Conservation (phyloP, 2,888 invertebrate species). For the Phyllotreta striolata region DNA sequence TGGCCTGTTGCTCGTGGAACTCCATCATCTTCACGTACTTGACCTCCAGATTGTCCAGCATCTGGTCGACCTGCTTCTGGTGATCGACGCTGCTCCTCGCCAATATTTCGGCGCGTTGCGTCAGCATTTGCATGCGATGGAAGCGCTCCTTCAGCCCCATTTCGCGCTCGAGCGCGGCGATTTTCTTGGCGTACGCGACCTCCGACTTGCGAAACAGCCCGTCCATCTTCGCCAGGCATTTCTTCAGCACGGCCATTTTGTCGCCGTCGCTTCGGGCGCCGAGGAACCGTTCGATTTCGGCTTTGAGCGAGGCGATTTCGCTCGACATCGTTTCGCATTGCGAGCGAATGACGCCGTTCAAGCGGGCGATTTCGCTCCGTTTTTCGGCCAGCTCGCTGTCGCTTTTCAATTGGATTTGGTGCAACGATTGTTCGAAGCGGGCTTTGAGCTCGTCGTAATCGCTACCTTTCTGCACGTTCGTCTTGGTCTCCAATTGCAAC, state of each 20-base stretch:
- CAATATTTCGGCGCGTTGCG: constrained; percentile 51
- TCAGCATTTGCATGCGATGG: constrained; percentile 48
- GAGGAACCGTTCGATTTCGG: constrained; percentile 41
- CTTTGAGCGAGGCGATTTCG: constrained; percentile 45
- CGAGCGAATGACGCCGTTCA: constrained; percentile 48
- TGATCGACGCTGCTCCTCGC: constrained; percentile 47
- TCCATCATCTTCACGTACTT: constrained; percentile 54
- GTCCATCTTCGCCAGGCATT: constrained; percentile 54
- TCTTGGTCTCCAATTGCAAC: constrained; percentile 33
- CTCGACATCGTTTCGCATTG: constrained; percentile 48
- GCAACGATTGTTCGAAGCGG: constrained; percentile 41
- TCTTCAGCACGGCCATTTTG: constrained; percentile 47
- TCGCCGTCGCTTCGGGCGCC: constrained; percentile 38
- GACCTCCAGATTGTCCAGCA: constrained; percentile 50
- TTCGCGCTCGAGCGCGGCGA: constrained; percentile 50
- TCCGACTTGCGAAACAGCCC: constrained; percentile 51
- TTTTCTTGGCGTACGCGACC: constrained; percentile 50
- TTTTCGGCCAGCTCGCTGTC: constrained; percentile 42
- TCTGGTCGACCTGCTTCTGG: constrained; percentile 50
- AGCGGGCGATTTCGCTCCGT: constrained; percentile 46
- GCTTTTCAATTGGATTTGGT: constrained; percentile 39
- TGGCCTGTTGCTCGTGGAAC: constrained; percentile 45
- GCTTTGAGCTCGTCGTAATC: constrained; percentile 37
- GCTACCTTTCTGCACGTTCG: constrained; percentile 29
- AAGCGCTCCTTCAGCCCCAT: constrained; percentile 50